phyloP scores from a whole-genome alignment of 1,140 invertebrate species.

The Meloidogyne chitwoodi region DNA sequence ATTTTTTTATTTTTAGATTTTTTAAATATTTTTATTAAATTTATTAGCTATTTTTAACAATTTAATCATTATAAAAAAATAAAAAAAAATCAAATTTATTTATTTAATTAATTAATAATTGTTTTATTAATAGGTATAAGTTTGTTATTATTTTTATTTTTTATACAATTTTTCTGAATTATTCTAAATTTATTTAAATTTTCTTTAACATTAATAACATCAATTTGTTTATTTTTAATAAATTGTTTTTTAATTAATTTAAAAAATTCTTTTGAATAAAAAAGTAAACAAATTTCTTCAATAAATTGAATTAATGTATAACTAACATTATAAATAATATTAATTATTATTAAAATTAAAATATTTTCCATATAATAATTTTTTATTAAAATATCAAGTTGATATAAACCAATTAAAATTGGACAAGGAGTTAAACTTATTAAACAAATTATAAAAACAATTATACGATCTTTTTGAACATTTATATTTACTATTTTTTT shows the following conservation, averaged over 20 bases:
- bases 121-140: no score
- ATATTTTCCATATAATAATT: background rate
- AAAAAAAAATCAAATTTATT: no score
- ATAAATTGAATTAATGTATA: background rate
- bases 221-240: background rate
- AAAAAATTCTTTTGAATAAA: background rate
- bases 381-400: background rate
- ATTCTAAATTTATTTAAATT: no score
- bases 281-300: background rate
- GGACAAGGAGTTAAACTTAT: background rate
- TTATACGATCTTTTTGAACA: background rate
- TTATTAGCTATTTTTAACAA: no score
- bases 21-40: no score
- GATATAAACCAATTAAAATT: background rate
- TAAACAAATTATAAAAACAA: background rate
- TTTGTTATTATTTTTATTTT: no score
- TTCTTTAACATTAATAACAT: background rate
- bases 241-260: background rate
- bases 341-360: background rate
- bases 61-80: no score
- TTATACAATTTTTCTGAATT: no score
- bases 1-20: no score
- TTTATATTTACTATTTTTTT: background rate
- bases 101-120: no score
- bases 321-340: background rate